A percentile compares a stretch with the other conserved stretches of the same genome.
These are phyloP conservation scores for Lophura nycthemera DNA, from an alignment of 2,113 vertebrate species.

Conservation along the genomic window DNA sequence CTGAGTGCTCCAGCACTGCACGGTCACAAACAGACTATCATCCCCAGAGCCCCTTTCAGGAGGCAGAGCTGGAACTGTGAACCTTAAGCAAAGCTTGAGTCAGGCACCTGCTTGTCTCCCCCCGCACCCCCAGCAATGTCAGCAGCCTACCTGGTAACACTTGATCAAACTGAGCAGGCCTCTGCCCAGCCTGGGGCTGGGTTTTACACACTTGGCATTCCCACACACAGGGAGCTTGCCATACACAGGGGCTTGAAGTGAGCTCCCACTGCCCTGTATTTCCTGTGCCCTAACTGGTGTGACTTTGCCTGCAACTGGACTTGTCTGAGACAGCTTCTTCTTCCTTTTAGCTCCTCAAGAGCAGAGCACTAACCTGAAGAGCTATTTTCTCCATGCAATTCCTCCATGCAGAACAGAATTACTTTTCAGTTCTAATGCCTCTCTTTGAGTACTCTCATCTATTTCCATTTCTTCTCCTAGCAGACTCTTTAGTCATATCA, in stretches of 20 bases:
- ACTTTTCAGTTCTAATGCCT: not conserved
- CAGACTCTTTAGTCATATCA: not conserved
- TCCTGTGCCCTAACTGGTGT: not conserved
- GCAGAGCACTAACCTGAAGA: not conserved
- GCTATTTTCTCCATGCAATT: not conserved
- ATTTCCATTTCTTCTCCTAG: constrained; percentile 11
- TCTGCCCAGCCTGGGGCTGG: not conserved
- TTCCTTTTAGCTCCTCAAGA: not conserved
- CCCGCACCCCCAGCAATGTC: not conserved
- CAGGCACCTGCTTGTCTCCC: not conserved
- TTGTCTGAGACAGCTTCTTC: not conserved
- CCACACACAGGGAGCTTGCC: not conserved
- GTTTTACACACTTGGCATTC: fast-evolving
- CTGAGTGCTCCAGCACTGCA: not conserved
- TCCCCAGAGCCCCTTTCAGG: not conserved
- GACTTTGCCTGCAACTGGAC: not conserved
- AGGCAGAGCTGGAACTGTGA: not conserved
- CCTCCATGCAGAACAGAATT: not conserved
- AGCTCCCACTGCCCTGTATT: not conserved
- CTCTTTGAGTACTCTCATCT: not conserved
- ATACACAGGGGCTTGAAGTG: fast-evolving
- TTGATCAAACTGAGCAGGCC: not conserved
- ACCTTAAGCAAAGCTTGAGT: not conserved
- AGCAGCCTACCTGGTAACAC: not conserved
- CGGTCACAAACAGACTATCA: not conserved